Conservation (phyloP, 1,140 invertebrate genomes). For the Lanistes nyassanus region DNA sequence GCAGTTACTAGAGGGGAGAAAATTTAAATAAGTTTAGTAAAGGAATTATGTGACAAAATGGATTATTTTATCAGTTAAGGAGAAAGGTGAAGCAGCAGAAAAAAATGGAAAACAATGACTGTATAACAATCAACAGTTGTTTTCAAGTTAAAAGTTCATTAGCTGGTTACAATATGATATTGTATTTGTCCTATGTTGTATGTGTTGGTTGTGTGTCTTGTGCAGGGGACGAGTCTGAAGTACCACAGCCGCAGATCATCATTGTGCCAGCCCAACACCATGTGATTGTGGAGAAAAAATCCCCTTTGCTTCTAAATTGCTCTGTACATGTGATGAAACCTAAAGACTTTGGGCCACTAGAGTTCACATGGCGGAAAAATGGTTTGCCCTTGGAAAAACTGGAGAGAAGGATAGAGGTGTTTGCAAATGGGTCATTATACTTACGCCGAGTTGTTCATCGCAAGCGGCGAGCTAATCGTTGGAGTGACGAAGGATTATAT, state of each 20-base stretch:
- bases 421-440: constrained; percentile 64
- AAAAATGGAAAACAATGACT: too few relatives aligned
- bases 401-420: constrained; percentile 43
- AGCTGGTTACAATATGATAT: too few relatives aligned
- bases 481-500: constrained; percentile 43
- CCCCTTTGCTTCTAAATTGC: constrained; percentile 39
- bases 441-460: constrained; percentile 49
- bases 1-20: too few relatives aligned
- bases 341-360: constrained; percentile 18
- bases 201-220: neutral
- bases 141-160: too few relatives aligned
- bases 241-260: constrained; percentile 13
- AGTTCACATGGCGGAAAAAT: constrained; percentile 36
- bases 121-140: too few relatives aligned
- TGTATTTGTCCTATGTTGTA: too few relatives aligned
- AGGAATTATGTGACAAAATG: too few relatives aligned
- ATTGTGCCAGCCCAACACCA: constrained; percentile 18
- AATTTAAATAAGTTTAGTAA: too few relatives aligned
- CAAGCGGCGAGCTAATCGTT: constrained; percentile 41
- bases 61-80: too few relatives aligned
- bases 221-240: constrained; percentile 12
- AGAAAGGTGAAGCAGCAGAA: too few relatives aligned
- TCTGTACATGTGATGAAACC: constrained; percentile 24
- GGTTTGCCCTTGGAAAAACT: constrained; percentile 23
- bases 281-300: constrained; percentile 39